These are phyloP conservation scores for Alsophila aescularia DNA, from an alignment of 2,888 invertebrate species.

Conservation along the genomic window DNA sequence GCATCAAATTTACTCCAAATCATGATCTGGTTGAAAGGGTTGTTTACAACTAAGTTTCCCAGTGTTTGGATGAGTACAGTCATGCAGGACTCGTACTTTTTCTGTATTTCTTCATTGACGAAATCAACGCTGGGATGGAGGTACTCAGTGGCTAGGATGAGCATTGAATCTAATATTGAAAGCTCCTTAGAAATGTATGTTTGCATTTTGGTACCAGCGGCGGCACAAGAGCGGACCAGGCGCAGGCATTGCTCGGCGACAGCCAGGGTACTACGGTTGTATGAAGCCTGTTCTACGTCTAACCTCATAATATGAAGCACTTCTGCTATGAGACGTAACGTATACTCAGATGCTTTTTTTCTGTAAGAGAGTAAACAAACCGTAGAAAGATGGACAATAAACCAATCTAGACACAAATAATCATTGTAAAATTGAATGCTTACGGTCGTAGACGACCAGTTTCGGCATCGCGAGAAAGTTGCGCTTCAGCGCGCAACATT, in stretches of 20 bases:
- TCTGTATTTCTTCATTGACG: constrained; percentile 74
- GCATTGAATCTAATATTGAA: constrained; percentile 77
- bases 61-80: constrained; percentile 83
- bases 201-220: constrained; percentile 81
- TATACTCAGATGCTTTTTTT: constrained; percentile 81
- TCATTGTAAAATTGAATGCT: constrained; percentile 34
- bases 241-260: constrained; percentile 82
- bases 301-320: constrained; percentile 79
- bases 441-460: constrained; percentile 80
- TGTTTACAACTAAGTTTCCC: constrained; percentile 84
- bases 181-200: constrained; percentile 81
- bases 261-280: constrained; percentile 77
- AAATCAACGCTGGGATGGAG: constrained; percentile 75
- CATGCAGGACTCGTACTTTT: constrained; percentile 78
- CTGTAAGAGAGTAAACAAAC: constrained; percentile 53
- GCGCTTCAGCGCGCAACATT: constrained; percentile 80
- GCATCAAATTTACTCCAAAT: constrained; percentile 83
- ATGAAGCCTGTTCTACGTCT: constrained; percentile 77
- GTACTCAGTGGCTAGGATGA: constrained; percentile 75
- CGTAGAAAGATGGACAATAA: constrained; percentile 3
- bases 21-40: constrained; percentile 80
- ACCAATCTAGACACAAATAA: not conserved
- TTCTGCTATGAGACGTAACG: constrained; percentile 78
- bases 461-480: constrained; percentile 77
- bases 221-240: constrained; percentile 81